Evolutionary conservation across 92 coral and sea anemone genomes (phyloP), one percentile per base, ranked within the genome.

Genomic region (Palythoa caribaeorum): DNA sequence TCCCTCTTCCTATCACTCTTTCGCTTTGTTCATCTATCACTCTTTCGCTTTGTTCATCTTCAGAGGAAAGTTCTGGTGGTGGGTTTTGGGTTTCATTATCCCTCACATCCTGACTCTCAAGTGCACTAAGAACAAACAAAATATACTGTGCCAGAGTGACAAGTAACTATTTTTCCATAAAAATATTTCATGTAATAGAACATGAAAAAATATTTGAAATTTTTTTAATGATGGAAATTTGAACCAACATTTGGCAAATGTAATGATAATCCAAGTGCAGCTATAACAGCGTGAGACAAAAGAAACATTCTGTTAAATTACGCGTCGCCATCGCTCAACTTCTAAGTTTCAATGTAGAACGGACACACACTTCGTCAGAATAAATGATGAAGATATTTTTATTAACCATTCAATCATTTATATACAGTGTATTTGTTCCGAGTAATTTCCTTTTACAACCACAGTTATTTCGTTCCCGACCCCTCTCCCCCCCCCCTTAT

Each of bases 151-250:
- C 0, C 2, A 1, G 62, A 55, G 62, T 55, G 62, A 55, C 62
- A 55, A 55, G 62, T 55, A 55, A 55, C 62, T 55, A 55, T 55
- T 55, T 3, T 55, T 55, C 62, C 9, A 55, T 55, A 10, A 55
- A 55, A 55, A 10, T 10, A 10, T 55, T 55, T 55, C 62, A 55
- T 55, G 62, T 2, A 55, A 55, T 55, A 55, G 62, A 55, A 55
- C 62, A 55, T 55, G 62, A 12, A 55, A 55, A 55, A 55, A 55
- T 10, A 55, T 55, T 15, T 10, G 62, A 4, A 55, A 12, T 55
- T 55, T 1, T 55, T 55, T 6, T 55, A 40, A 76, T 54, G 81
- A 38, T 39, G 81, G 35, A 39, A 76, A 76, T 48, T 76, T 40
- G 55, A 19, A 40, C 55, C 36, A 36, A 71, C 77, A 40, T 71